Percentiles rank a stretch among this genome's conserved stretches.
phyloP scores from a whole-genome alignment of 2,113 vertebrate species.

The Laticauda colubrina region DNA sequence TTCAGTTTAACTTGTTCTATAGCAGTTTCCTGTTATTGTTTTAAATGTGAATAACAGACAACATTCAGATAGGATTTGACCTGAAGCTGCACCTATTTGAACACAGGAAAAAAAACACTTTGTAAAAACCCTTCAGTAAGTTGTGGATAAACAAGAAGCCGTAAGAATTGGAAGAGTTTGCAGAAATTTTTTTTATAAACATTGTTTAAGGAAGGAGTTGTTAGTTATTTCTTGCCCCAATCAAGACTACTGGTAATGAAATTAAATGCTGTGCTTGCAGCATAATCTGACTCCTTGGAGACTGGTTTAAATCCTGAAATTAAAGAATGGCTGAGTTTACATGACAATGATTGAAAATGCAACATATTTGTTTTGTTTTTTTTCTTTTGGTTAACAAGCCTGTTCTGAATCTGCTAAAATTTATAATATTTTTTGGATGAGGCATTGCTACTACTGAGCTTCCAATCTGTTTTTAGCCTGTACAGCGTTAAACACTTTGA shows the following conservation, averaged over 20 bases:
- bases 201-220: neutral
- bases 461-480: neutral
- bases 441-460: neutral
- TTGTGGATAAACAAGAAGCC: neutral
- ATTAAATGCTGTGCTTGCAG: neutral
- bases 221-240: neutral
- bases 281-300: neutral
- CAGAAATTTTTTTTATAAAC: neutral
- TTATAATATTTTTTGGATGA: neutral
- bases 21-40: neutral
- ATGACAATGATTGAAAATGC: neutral
- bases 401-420: neutral
- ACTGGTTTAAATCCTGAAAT: neutral
- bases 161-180: neutral
- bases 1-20: neutral
- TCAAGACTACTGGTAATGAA: neutral
- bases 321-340: neutral
- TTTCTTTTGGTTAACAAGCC: neutral
- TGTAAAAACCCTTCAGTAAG: neutral
- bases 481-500: neutral
- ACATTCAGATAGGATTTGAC: neutral
- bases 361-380: neutral
- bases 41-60: neutral
- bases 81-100: neutral
- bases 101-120: neutral